These are phyloP conservation scores for Diaperis boleti DNA, from an alignment of 2,888 invertebrate species.

Conservation along the genomic window DNA sequence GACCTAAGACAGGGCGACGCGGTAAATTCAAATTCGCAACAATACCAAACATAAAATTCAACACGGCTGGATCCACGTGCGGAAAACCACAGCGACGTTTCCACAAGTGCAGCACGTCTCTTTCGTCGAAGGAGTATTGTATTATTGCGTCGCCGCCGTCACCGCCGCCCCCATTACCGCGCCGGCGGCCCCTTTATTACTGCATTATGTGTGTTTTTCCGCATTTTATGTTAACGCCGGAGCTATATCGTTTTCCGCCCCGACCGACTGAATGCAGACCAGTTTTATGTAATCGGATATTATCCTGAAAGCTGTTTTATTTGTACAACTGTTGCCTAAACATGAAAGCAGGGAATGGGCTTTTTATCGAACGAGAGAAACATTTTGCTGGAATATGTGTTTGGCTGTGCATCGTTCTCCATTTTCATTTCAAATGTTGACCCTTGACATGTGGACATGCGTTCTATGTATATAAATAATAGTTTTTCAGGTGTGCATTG, in stretches of 20 bases:
- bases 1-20: too few relatives aligned
- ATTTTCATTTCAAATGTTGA: too few relatives aligned
- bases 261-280: slow-evolving; percentile 31
- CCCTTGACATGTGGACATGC: too few relatives aligned
- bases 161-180: slow-evolving; percentile 30
- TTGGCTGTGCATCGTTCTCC: too few relatives aligned
- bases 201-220: slow-evolving; percentile 33
- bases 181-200: slow-evolving; percentile 32
- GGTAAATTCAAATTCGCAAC: too few relatives aligned
- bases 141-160: slow-evolving; percentile 30
- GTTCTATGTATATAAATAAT: too few relatives aligned
- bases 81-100: slow-evolving; percentile 55
- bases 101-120: slow-evolving; percentile 49
- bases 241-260: slow-evolving; percentile 32
- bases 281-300: slow-evolving; percentile 37
- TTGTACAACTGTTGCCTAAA: slow-evolving; percentile 28
- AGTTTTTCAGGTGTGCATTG: too few relatives aligned
- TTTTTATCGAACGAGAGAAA: too few relatives aligned
- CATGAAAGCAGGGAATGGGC: too few relatives aligned
- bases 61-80: too few relatives aligned
- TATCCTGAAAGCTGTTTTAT: slow-evolving; percentile 36
- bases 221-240: slow-evolving; percentile 31
- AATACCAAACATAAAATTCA: too few relatives aligned
- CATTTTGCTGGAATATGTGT: too few relatives aligned
- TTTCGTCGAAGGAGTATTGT: slow-evolving; percentile 24